Percentiles rank a stretch among this genome's conserved stretches.
These are phyloP conservation scores for Temnothorax unifasciatus DNA, from an alignment of 2,888 invertebrate species.

Conservation along the genomic window DNA sequence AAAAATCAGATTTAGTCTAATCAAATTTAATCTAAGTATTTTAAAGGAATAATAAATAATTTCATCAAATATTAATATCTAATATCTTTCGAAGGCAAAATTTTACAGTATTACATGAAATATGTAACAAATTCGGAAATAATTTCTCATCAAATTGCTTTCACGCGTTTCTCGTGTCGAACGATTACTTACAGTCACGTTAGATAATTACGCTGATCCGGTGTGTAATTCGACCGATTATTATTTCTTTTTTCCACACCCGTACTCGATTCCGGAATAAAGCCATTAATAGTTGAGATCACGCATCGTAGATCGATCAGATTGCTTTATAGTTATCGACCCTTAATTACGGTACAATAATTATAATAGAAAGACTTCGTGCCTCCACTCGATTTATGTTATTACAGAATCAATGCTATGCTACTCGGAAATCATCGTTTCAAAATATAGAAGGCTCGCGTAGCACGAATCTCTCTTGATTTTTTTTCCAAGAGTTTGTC, in stretches of 20 bases:
- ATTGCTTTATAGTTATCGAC: constrained; percentile 59
- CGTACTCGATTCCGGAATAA: constrained; percentile 49
- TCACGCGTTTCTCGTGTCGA: not conserved
- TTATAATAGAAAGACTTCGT: constrained; percentile 57
- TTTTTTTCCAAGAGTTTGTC: not conserved
- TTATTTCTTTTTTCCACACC: constrained; percentile 47
- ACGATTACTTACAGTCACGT: constrained; percentile 43
- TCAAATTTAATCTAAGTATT: not conserved
- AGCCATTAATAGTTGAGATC: constrained; percentile 66
- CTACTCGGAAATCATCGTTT: constrained; percentile 33
- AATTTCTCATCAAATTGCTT: not conserved
- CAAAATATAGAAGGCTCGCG: constrained; percentile 42
- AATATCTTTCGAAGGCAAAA: not conserved
- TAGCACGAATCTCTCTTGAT: constrained; percentile 55
- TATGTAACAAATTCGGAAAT: not conserved
- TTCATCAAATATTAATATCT: not conserved
- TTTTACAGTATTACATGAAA: not conserved
- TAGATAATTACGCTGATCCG: constrained; percentile 52
- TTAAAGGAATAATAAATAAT: not conserved
- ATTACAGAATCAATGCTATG: constrained; percentile 16
- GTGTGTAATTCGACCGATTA: constrained; percentile 52
- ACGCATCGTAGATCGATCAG: constrained; percentile 49
- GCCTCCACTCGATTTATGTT: constrained; percentile 45
- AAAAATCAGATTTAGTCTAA: not conserved
- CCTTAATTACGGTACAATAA: constrained; percentile 65